Evolutionary conservation across 92 coral and sea anemone genomes (phyloP), one percentile per base, ranked within the genome.

Genomic region (Pocillopora grandis): DNA sequence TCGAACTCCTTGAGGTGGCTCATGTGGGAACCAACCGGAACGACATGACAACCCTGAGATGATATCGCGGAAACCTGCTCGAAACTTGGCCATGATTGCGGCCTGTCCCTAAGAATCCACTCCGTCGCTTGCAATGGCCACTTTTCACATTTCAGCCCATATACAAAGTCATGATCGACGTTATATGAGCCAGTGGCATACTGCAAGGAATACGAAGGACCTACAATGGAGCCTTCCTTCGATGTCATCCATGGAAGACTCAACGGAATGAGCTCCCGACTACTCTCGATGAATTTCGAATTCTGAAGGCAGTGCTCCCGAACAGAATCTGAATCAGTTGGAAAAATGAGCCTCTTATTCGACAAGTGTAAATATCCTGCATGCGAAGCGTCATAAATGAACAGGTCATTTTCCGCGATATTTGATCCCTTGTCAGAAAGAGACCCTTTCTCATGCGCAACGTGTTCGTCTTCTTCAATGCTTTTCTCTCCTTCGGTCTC

Each of bases 101-200:
- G 58, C 79, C 96, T 79, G 58, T 88, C 86, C 9, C 96, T 86
- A 12, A 62, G 67, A 11, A 79, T 74, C 96, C 96, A 92, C 76
- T 92, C 92, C 48, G 82, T 85, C 70, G 92, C 93, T 81, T 92
- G 96, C 18, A 85, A 92, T 57, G 96, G 96, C 93, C 96, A 92
- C 57, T 84, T 85, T 20, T 69, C 71, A 79, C 96, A 92, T 90
- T 82, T 92, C 36, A 92, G 82, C 20, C 96, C 85, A 69, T 90
- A 92, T 13, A 92, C 96, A 75, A 92, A 92, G 82, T 92, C 96
- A 18, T 93, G 96, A 75, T 87, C 69, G 8, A 90, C 59, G 31
- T 0, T 68, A 64, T 76, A 85, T 31, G 87, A 6, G 10, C 92
- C 87, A 6, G 88, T 87, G 9, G 82, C 36, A 52, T 58, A 71